Evolutionary conservation across 2,888 invertebrate species (phyloP).

Genomic region (Cosmia pyralina): DNA sequence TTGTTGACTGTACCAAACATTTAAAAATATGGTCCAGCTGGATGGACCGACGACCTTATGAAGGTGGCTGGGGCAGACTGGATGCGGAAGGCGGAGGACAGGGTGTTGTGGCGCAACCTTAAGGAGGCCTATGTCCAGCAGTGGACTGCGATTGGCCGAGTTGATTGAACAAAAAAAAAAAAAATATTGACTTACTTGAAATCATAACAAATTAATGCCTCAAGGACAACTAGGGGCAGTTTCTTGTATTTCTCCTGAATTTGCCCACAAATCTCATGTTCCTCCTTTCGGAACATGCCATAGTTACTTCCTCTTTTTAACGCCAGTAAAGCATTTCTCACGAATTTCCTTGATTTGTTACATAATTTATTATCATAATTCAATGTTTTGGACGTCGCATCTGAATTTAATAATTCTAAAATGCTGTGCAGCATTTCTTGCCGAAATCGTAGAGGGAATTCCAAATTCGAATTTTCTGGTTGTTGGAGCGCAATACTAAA

Average conservation of each 20-base stretch:
- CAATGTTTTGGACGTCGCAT: background rate
- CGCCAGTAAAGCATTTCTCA: rapidly evolving
- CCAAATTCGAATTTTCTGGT: background rate
- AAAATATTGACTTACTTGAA: background rate
- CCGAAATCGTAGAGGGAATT: background rate
- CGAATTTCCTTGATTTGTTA: background rate
- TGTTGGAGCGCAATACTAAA: background rate
- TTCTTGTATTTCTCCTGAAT: background rate
- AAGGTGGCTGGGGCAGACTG: no score
- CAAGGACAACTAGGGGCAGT: background rate
- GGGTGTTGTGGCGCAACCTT: no score
- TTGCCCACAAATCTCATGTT: background rate
- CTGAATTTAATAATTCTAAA: background rate
- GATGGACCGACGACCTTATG: no score
- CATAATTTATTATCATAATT: background rate
- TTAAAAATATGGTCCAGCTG: no score
- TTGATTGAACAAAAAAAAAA: background rate
- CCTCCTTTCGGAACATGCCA: rapidly evolving
- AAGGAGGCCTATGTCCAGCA: no score
- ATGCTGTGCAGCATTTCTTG: conserved; percentile 1
- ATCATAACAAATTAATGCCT: background rate
- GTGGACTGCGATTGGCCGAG: no score
- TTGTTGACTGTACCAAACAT: no score
- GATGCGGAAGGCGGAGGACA: no score
- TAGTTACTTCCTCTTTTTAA: background rate